Evolutionary conservation across 2,113 vertebrate genomes (phyloP), one percentile per base, ranked within the genome.

Genomic region (Podilymbus podiceps): DNA sequence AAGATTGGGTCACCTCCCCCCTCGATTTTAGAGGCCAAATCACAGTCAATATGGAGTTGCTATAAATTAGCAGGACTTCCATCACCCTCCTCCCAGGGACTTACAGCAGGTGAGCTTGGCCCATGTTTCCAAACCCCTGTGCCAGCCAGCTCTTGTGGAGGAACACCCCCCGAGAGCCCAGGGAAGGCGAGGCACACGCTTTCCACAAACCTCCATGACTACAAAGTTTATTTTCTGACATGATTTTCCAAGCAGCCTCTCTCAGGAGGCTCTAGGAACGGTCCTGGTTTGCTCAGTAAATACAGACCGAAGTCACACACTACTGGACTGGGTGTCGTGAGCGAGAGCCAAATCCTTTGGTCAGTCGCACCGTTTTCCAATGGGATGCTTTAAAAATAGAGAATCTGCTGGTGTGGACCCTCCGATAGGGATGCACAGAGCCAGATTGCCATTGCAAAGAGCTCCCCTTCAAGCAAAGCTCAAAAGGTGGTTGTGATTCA

Each of bases 251-350:
- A 35, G 53, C 62, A 69, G 1, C n/a, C 33, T 31, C 7, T 58
- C 71, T 38, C 31, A 30, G 20, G 28, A 52, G 59, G 55, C 63
- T 76, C 50, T 8, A 40, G 53, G 16, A 31, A 40, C 3, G 15
- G 38, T 60, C 60, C 73, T 46, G 69, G 52, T 78, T 72, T 71
- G 30, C 69, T 59, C 1, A 1, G 20, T 31, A 20, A 89, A 31
- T 1, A 23, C 75, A 73, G 17, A n/a, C 47, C 3, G 1, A 77
- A 38, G n/a, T 38, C 52, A 12, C 13, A 10, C 1, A 0, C 33
- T 5, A 9, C 68, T 33, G 69, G 22, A 69, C 20, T 2, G 21
- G 24, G 55, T 1, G 8, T 38, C 0, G 1, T 3, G 60, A 33
- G 18, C 2, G 0, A 56, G 50, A 73, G 49, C 42, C 66, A 35